Evolutionary conservation across 2,113 vertebrate genomes (phyloP).

Genomic region (Aramus guarauna): DNA sequence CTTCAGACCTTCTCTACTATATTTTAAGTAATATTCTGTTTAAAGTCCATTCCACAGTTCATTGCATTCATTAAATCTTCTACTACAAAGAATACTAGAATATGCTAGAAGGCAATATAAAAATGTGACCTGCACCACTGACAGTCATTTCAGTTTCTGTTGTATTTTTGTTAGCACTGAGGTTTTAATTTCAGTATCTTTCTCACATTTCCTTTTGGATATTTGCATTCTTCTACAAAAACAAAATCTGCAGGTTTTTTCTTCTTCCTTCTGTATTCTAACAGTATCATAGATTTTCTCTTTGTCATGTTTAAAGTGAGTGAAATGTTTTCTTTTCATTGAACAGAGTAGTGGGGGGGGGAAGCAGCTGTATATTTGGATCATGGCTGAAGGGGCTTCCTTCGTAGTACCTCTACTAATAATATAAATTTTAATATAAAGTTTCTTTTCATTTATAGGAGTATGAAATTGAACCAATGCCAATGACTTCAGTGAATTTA

Average conservation of each 20-base stretch:
- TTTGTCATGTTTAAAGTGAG: not conserved
- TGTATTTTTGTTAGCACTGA: not conserved
- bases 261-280: not conserved
- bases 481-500: not conserved
- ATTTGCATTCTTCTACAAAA: not conserved
- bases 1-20: not conserved
- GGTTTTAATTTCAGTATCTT: not conserved
- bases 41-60: not conserved
- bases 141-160: not conserved
- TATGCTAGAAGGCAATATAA: not conserved
- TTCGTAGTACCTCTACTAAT: not conserved
- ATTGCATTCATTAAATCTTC: not conserved
- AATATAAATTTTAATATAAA: not conserved
- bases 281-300: not conserved
- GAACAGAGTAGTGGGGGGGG: not conserved
- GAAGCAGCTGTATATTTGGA: not conserved
- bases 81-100: not conserved
- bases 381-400: not conserved
- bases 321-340: not conserved
- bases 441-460: not conserved
- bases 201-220: not conserved
- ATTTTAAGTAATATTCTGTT: not conserved
- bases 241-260: not conserved
- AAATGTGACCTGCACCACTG: not conserved
- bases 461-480: not conserved